A percentile compares a stretch with the other conserved stretches of the same genome.
Conservation (phyloP, 2,113 vertebrate genomes). For the Uria aalge region DNA sequence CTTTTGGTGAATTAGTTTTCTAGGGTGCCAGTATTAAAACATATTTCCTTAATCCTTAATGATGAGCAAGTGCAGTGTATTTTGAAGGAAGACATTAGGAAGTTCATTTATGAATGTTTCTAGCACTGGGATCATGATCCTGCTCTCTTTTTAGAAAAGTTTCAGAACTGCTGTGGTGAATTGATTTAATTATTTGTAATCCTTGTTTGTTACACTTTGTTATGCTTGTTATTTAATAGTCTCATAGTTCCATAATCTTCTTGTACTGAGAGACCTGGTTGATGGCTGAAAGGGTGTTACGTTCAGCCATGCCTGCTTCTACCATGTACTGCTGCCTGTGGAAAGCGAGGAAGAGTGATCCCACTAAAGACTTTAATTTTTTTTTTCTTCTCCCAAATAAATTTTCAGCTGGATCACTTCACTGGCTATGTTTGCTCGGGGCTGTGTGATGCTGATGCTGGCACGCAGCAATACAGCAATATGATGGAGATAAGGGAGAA, state of each 20-base stretch:
- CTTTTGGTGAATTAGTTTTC: background rate
- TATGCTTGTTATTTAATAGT: background rate
- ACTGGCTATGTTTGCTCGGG: background rate
- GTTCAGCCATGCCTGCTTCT: background rate
- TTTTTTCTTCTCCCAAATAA: background rate
- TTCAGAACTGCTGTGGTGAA: background rate
- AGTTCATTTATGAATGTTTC: background rate
- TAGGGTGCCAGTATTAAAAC: background rate
- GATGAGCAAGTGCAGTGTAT: background rate
- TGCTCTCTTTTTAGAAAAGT: background rate
- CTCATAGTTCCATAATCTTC: background rate
- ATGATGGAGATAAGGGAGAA: background rate
- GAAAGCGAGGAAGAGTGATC: background rate
- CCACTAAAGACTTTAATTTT: background rate
- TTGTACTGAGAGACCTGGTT: background rate
- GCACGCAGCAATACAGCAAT: background rate
- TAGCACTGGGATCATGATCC: background rate
- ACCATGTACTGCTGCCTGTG: background rate
- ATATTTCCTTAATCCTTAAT: background rate
- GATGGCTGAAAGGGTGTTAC: background rate
- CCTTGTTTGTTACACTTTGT: background rate
- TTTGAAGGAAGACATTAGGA: background rate
- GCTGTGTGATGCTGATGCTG: background rate
- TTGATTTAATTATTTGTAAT: background rate
- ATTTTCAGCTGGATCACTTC: background rate